These are phyloP conservation scores for Diachrysia chrysitis DNA, from an alignment of 2,888 invertebrate genomes.

Conservation along the genomic window DNA sequence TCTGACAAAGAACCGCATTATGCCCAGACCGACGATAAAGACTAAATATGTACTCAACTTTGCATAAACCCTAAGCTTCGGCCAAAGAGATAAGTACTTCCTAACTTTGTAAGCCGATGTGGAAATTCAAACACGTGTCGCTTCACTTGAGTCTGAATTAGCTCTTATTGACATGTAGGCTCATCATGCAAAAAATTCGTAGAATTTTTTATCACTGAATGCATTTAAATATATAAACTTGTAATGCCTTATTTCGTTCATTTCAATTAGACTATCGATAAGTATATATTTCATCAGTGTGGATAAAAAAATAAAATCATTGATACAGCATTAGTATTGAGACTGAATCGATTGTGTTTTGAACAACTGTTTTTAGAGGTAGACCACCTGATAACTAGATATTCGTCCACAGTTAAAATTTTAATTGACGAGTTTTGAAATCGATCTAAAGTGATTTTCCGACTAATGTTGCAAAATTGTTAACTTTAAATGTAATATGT, in stretches of 20 bases:
- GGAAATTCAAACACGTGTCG: constrained; percentile 43
- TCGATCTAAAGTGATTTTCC: no score
- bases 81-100: constrained; percentile 41
- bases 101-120: constrained; percentile 47
- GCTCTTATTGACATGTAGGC: constrained; percentile 7
- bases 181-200: background rate
- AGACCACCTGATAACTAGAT: no score
- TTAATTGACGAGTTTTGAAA: no score
- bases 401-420: no score
- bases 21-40: constrained; percentile 6
- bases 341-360: no score
- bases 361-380: no score
- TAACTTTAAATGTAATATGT: no score
- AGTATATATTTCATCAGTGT: background rate
- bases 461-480: no score
- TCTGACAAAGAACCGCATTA: constrained; percentile 1
- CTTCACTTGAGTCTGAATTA: constrained; percentile 17
- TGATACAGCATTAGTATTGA: no score
- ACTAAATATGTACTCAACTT: constrained; percentile 34
- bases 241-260: background rate
- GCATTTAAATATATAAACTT: background rate
- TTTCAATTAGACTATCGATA: no score
- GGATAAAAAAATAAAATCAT: no score
- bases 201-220: background rate
- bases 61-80: constrained; percentile 26